Evolutionary conservation across 2,113 vertebrate species (phyloP).

Genomic region (Myrmecophaga tridactyla): DNA sequence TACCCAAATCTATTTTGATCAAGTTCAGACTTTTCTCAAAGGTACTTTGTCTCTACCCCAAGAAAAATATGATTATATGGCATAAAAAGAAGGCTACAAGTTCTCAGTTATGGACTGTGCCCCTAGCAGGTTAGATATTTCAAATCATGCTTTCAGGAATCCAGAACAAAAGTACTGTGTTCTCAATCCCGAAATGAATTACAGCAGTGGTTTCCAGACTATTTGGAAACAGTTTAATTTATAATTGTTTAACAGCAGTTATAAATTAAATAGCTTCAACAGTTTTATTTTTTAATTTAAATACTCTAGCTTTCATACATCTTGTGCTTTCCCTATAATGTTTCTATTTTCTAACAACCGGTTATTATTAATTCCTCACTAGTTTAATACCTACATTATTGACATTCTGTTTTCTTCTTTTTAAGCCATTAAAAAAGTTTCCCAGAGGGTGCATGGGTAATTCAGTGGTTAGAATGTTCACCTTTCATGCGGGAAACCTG

Average conservation of each 20-base stretch:
- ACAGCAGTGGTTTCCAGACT: not conserved
- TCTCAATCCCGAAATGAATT: not conserved
- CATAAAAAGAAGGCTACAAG: not conserved
- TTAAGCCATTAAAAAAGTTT: not conserved
- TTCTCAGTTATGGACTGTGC: not conserved
- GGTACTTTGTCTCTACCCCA: not conserved
- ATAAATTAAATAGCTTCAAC: not conserved
- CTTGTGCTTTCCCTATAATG: not conserved
- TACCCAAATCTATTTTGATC: not conserved
- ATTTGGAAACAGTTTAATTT: slow-evolving; percentile 4
- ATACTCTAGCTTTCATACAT: not conserved
- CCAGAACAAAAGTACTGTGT: not conserved
- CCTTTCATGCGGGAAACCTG: too few species aligned
- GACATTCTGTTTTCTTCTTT: not conserved
- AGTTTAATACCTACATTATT: not conserved
- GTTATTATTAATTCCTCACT: not conserved
- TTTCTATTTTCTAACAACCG: not conserved
- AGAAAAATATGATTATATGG: not conserved
- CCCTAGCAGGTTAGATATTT: not conserved
- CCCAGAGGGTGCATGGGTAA: too few species aligned
- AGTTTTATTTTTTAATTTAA: not conserved
- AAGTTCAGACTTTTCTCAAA: not conserved
- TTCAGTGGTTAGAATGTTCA: too few species aligned
- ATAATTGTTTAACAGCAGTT: not conserved
- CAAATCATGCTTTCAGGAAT: not conserved